These are phyloP conservation scores for Panzeria rudis DNA, from an alignment of 2,888 invertebrate species.

Conservation along the genomic window DNA sequence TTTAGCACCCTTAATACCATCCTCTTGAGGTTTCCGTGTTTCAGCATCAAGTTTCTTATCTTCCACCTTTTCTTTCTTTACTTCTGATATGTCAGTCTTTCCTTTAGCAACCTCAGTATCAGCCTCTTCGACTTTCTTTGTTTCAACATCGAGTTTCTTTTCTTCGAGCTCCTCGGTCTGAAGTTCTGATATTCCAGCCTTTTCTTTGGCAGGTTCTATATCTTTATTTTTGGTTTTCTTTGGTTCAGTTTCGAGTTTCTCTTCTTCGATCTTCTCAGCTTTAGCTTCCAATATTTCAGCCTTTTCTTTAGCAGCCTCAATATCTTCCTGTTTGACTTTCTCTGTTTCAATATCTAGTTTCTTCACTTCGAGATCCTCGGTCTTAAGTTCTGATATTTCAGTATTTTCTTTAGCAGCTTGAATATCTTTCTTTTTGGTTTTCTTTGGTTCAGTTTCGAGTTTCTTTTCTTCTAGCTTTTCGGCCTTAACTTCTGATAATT, in stretches of 20 bases:
- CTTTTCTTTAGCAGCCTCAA: conserved; percentile 28
- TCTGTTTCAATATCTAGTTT: conserved; percentile 45
- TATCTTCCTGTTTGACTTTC: conserved; percentile 31
- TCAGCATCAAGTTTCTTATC: conserved; percentile 52
- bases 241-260: background rate
- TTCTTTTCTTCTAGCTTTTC: conserved; percentile 54
- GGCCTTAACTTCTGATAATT: conserved; percentile 32
- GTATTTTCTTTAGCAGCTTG: background rate
- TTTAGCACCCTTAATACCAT: background rate
- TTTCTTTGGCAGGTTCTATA: conserved; percentile 22
- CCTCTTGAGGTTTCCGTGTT: conserved; percentile 10
- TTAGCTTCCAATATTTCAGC: conserved; percentile 40
- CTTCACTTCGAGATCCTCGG: conserved; percentile 41
- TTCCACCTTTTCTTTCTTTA: conserved; percentile 70
- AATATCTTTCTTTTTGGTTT: conserved; percentile 11
- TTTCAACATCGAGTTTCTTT: conserved; percentile 13
- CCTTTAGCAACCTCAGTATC: background rate
- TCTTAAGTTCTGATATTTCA: conserved; percentile 26
- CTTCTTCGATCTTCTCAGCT: conserved; percentile 42
- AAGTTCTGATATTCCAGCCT: conserved; percentile 53
- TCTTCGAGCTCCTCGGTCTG: conserved; percentile 33
- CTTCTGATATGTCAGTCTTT: conserved; percentile 49
- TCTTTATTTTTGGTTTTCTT: background rate
- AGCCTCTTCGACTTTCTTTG: background rate
- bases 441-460: conserved; percentile 27